Percentiles rank a stretch among this genome's conserved stretches.
These are phyloP conservation scores for Matsumyia berberina DNA, from an alignment of 2,888 invertebrate genomes.

Conservation along the genomic window DNA sequence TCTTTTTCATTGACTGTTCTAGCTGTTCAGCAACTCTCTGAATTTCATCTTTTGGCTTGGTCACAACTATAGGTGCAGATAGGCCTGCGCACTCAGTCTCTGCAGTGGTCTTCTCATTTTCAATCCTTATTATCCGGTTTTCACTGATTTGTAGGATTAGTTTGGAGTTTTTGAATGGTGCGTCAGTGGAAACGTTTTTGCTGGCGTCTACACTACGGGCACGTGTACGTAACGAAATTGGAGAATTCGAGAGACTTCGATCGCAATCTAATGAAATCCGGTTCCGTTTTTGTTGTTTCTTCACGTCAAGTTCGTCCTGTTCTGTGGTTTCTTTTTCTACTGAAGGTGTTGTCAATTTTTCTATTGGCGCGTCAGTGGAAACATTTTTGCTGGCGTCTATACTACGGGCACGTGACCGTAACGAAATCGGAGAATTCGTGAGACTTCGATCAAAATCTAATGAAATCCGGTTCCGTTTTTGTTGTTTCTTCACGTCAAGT, in stretches of 20 bases:
- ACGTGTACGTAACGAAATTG: background rate
- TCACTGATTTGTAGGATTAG: background rate
- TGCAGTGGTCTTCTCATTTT: background rate
- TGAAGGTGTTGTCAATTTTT: background rate
- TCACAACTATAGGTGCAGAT: background rate
- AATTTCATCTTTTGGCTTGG: conserved; percentile 12
- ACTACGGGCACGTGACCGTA: conserved; percentile 25
- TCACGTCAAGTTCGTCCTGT: no score
- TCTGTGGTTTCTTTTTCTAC: no score
- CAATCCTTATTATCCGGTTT: background rate
- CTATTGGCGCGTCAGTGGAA: background rate
- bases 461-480: conserved; percentile 19
- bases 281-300: background rate
- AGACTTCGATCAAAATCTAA: conserved; percentile 28
- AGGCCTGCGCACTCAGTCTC: background rate
- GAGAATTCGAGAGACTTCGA: background rate
- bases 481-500: background rate
- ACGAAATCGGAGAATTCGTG: background rate
- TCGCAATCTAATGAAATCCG: conserved; percentile 32
- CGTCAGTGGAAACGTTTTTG: background rate
- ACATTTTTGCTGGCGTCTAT: background rate
- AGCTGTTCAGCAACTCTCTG: conserved; percentile 37
- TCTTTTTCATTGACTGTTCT: conserved; percentile 38
- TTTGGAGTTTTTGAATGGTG: background rate
- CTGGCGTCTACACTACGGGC: conserved; percentile 27